These are phyloP conservation scores for Aphis craccivora DNA, from an alignment of 1,140 invertebrate species.

Conservation along the genomic window DNA sequence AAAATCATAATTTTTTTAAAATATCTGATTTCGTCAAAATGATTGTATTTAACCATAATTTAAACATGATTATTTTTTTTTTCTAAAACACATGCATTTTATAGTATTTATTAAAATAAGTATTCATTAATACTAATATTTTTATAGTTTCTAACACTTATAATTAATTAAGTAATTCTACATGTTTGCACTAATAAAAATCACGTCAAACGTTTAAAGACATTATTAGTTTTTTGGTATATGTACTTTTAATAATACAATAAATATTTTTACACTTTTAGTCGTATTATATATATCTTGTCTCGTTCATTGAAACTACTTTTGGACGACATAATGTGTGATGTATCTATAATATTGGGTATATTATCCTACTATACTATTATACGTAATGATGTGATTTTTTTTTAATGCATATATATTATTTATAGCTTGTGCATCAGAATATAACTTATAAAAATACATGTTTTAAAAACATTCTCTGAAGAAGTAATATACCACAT, in stretches of 20 bases:
- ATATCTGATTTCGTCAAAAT: not conserved
- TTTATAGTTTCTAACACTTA: not conserved
- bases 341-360: not conserved
- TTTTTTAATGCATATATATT: not conserved
- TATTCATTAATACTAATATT: not conserved
- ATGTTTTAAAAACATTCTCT: not conserved
- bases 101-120: not conserved
- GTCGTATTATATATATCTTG: slow-evolving; percentile 8
- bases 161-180: not conserved
- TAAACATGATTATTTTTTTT: not conserved
- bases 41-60: not conserved
- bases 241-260: not conserved
- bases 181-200: not conserved
- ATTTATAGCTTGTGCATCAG: not conserved
- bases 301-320: not conserved
- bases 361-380: not conserved
- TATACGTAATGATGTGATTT: not conserved
- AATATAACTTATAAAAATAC: not conserved
- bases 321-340: slow-evolving; percentile 9
- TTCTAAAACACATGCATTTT: not conserved
- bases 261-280: not conserved
- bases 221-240: not conserved
- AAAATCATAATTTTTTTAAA: not conserved
- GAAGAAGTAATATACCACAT: not conserved
- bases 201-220: not conserved